Evolutionary conservation across 2,888 invertebrate species (phyloP), one percentile per base, ranked within the genome.

Genomic region (Scaptomyza flava): DNA sequence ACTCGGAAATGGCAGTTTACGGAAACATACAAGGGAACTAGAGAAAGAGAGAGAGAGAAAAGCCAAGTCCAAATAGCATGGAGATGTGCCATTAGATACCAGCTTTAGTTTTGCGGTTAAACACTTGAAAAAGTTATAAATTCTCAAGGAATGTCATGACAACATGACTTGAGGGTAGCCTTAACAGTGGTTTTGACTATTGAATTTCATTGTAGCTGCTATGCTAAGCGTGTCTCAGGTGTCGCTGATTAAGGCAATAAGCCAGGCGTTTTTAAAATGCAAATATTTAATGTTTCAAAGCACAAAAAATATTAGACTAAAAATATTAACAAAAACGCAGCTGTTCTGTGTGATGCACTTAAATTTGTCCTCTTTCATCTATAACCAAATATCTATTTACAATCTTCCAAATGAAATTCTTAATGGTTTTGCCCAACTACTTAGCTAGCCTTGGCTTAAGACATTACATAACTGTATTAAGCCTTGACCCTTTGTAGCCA

Each of bases 1-100:
- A 68, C 69, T 78, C 85, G 84, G 84, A 85, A 84, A 85, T 81
- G 73, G 77, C 76, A 84, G 84, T 77, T 81, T 82, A 84, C 82
- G 79, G 79, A 76, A 81, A 80, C 73, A 76, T 59, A 79, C 64
- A 38, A 6, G 3, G 38, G 3, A 38, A 38, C 2, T 38, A 38
- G 17, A 27, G 41, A 14, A 23, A 23, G 8, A 17, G 3, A 8
- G 6, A 9, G 20, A 14, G 14, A 14, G 43, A 14, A 77, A 79
- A 77, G 71, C 73, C 61, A 73, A 81, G 62, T 58, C 71, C 73
- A 77, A 80, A 82, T 83, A 56, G 77, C 74, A 79, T 75, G 68
- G 66, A 79, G 77, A 74, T 77, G 60, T 84, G 68, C 80, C 77
- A 81, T 80, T 82, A 84, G 77, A 79, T 79, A 62, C 68, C 81